These are phyloP conservation scores for Pedetes capensis DNA, from an alignment of 2,113 vertebrate species.

Conservation along the genomic window DNA sequence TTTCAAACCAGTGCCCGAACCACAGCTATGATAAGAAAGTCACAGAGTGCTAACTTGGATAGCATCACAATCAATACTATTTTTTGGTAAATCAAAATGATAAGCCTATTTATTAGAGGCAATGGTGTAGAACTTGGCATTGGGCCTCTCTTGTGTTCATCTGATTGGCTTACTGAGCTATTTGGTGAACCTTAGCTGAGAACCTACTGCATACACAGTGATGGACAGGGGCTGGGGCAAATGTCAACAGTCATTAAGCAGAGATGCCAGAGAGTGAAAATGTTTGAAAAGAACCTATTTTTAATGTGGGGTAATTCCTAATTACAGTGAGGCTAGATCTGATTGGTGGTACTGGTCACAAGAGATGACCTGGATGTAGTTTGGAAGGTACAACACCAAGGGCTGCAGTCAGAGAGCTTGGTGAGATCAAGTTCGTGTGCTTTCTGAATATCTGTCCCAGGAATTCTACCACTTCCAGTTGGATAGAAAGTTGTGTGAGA, in stretches of 20 bases:
- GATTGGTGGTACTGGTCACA: not conserved
- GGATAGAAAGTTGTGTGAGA: not conserved
- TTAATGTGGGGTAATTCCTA: not conserved
- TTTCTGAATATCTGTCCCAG: not conserved
- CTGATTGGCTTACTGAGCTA: not conserved
- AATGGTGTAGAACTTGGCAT: constrained; percentile 9
- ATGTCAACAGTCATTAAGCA: not conserved
- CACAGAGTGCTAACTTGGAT: not conserved
- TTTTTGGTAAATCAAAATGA: constrained; percentile 11
- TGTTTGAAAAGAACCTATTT: not conserved
- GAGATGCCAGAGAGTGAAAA: not conserved
- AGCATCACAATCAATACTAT: constrained; percentile 35
- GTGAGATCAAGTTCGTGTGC: not conserved
- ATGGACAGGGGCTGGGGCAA: not conserved
- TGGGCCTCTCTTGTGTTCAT: not conserved
- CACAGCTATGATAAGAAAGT: not conserved
- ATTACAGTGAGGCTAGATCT: not conserved
- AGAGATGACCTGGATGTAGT: rapidly evolving
- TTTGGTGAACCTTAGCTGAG: not conserved
- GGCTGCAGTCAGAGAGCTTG: not conserved
- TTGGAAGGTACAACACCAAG: not conserved
- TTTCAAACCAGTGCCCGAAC: constrained; percentile 13
- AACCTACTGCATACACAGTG: not conserved
- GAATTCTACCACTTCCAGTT: not conserved
- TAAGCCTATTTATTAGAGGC: not conserved